phyloP scores from a whole-genome alignment of 2,797 vertebrate species.

The Gastrophryne carolinensis region DNA sequence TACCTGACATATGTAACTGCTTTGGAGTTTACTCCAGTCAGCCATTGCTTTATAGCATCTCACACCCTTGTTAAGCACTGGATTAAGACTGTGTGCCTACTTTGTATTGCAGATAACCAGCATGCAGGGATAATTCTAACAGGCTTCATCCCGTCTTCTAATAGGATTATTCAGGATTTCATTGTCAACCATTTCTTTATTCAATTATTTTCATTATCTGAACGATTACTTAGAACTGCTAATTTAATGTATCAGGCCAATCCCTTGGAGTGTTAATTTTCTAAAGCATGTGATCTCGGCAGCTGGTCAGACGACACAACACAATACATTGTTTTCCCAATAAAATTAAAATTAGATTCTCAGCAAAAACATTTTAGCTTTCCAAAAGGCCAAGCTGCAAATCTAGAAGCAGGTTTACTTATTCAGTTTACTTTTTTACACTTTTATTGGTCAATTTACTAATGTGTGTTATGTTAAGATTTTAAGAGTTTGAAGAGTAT shows the following conservation, averaged over 20 bases:
- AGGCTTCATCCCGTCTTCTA: conserved; percentile 15
- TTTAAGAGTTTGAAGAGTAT: too few species aligned
- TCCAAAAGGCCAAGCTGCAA: too few species aligned
- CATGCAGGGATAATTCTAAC: conserved; percentile 22
- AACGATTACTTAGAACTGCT: conserved; percentile 14
- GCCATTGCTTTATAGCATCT: background rate
- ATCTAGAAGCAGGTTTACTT: too few species aligned
- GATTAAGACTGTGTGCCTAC: background rate
- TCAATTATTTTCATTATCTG: conserved; percentile 32
- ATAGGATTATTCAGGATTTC: conserved; percentile 29
- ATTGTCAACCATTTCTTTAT: conserved; percentile 29
- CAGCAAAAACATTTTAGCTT: too few species aligned
- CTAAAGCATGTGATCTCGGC: conserved; percentile 6
- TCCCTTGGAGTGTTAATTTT: background rate
- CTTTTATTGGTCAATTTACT: too few species aligned
- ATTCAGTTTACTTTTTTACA: too few species aligned
- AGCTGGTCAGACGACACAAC: background rate
- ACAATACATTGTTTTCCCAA: too few species aligned
- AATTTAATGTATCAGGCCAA: conserved; percentile 2
- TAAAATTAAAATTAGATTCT: too few species aligned
- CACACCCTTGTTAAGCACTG: conserved; percentile 32
- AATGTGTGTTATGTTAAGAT: too few species aligned
- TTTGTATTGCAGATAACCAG: conserved; percentile 1
- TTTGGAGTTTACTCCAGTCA: background rate
- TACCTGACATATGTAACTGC: background rate